These are phyloP conservation scores for Zeuzera pyrina DNA, from an alignment of 2,888 invertebrate genomes.

Conservation along the genomic window DNA sequence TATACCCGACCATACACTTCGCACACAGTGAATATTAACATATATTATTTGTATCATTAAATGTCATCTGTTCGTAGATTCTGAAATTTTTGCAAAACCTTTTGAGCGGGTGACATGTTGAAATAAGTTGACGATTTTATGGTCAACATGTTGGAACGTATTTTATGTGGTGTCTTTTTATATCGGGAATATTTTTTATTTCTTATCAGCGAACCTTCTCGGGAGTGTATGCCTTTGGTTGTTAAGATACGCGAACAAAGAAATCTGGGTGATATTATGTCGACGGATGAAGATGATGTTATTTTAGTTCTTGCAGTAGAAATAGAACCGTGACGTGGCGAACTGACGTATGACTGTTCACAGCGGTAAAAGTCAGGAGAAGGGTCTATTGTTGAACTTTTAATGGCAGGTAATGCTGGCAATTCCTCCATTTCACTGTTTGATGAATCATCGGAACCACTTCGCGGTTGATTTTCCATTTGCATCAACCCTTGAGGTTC, in stretches of 20 bases:
- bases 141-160: constrained; percentile 23
- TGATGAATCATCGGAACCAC: constrained; percentile 16
- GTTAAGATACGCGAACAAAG: constrained; percentile 39
- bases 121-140: constrained; percentile 30
- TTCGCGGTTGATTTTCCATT: constrained; percentile 19
- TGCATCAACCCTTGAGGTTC: constrained; percentile 41
- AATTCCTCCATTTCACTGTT: constrained; percentile 29
- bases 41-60: not conserved
- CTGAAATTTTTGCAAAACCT: constrained; percentile 43
- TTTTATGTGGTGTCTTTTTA: constrained; percentile 10
- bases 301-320: constrained; percentile 28
- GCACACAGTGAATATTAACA: too few species aligned
- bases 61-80: constrained; percentile 33
- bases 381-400: constrained; percentile 20
- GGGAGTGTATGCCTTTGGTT: constrained; percentile 25
- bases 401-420: constrained; percentile 37
- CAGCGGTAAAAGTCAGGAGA: constrained; percentile 33
- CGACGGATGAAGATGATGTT: constrained; percentile 35
- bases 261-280: constrained; percentile 33
- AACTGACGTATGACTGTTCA: constrained; percentile 44
- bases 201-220: constrained; percentile 20
- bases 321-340: constrained; percentile 38
- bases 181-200: not conserved
- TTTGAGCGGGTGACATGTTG: constrained; percentile 37
- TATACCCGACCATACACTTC: too few species aligned